These are phyloP conservation scores for Apostichopus californicus DNA, from an alignment of 35 echinoderm and acorn worm genomes.

Conservation along the genomic window DNA sequence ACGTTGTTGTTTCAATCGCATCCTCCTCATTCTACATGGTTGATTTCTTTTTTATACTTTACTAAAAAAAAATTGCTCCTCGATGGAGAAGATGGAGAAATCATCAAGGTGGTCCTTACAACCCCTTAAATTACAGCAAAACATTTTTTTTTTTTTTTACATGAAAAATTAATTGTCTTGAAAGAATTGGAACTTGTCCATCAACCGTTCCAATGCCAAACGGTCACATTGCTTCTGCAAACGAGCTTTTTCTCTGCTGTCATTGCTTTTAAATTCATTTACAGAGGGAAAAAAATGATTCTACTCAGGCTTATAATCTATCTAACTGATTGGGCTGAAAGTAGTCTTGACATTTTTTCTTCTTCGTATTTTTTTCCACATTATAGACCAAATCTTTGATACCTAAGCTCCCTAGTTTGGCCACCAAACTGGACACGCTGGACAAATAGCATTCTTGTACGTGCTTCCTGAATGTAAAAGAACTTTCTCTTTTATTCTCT, in stretches of 20 bases:
- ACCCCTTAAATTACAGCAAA: too few species aligned
- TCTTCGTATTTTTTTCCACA: slow-evolving; percentile 46
- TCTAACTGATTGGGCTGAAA: background rate
- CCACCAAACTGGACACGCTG: slow-evolving; percentile 84
- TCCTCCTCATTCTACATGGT: background rate
- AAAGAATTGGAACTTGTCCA: too few species aligned
- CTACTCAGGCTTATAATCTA: background rate
- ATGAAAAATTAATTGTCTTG: too few species aligned
- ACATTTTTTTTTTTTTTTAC: too few species aligned
- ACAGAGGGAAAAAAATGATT: background rate
- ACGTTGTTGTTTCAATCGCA: background rate
- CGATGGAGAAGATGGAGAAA: too few species aligned
- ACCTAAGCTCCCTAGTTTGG: slow-evolving; percentile 96
- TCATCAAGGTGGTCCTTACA: too few species aligned
- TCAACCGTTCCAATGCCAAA: too few species aligned
- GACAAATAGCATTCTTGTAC: slow-evolving; percentile 77
- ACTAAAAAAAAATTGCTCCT: too few species aligned
- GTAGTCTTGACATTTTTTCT: slow-evolving; percentile 33
- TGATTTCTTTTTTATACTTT: background rate
- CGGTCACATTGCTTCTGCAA: too few species aligned
- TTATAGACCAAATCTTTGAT: slow-evolving; percentile 96
- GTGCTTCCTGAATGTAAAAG: slow-evolving; percentile 40
- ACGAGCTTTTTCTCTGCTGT: too few species aligned
- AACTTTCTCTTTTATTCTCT: slow-evolving; percentile 34
- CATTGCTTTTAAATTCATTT: too few species aligned